These are phyloP conservation scores for Rotaria sp. DNA, from an alignment of 2,888 invertebrate genomes.

Conservation along the genomic window DNA sequence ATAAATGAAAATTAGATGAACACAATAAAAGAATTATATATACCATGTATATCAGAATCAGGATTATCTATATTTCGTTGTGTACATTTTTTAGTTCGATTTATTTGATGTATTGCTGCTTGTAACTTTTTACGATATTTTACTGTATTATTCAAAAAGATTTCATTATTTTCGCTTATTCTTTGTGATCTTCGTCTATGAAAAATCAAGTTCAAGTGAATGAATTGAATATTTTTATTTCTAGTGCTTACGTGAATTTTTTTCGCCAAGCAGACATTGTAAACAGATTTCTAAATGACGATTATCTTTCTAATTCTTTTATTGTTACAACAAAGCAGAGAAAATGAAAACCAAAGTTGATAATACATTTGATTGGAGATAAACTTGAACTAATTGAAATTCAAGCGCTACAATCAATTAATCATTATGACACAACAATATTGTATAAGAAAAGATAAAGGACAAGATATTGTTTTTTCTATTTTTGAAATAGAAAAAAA, in stretches of 20 bases:
- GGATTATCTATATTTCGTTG: neutral
- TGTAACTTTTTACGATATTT: neutral
- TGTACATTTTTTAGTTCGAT: neutral
- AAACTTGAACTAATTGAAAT: neutral
- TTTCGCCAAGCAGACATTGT: slow-evolving; percentile 6
- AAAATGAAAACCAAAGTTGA: neutral
- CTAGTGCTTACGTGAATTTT: neutral
- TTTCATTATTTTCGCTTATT: neutral
- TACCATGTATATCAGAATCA: neutral
- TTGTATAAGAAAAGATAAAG: neutral
- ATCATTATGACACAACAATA: neutral
- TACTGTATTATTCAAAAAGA: neutral
- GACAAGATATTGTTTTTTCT: neutral
- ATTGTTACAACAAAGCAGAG: neutral
- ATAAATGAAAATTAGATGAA: neutral
- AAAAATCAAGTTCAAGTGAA: neutral
- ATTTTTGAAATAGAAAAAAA: neutral
- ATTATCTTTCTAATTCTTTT: neutral
- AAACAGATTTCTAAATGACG: neutral
- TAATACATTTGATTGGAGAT: neutral
- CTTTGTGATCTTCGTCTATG: neutral
- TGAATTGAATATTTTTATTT: no score
- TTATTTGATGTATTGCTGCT: neutral
- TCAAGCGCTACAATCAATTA: neutral
- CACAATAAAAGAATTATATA: neutral